phyloP scores from a whole-genome alignment of 2,797 vertebrate species.

The Acanthiza pusilla region DNA sequence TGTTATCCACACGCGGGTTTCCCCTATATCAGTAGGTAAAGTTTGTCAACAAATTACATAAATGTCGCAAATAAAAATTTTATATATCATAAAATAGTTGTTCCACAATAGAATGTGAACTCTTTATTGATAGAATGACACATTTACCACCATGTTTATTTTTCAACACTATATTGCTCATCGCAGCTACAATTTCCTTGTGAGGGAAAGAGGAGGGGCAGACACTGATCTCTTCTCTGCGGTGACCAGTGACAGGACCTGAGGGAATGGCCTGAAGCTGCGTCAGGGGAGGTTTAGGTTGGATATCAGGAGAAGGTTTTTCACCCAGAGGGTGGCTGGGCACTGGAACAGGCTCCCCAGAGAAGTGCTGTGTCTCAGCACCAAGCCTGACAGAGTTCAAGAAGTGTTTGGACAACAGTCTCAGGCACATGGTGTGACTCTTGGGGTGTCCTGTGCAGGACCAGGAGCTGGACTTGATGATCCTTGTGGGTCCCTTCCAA shows the following conservation, averaged over 20 bases:
- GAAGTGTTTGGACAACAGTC: neutral
- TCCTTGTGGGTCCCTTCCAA: neutral
- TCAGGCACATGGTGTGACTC: neutral
- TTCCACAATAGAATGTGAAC: neutral
- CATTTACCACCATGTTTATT: neutral
- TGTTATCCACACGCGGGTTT: neutral
- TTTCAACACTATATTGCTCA: neutral
- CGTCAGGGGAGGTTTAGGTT: neutral
- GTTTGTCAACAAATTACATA: neutral
- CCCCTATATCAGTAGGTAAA: neutral
- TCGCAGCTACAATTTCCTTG: neutral
- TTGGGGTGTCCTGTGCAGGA: neutral
- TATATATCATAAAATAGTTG: neutral
- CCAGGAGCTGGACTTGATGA: rapidly evolving
- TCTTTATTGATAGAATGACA: neutral
- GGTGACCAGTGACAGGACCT: no score
- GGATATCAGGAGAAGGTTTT: neutral
- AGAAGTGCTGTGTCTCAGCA: neutral
- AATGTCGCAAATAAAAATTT: neutral
- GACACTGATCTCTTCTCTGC: neutral
- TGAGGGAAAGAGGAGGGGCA: neutral
- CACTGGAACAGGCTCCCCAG: neutral
- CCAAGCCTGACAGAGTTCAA: neutral
- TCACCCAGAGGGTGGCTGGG: neutral
- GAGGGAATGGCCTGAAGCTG: neutral